A percentile compares a stretch with the other conserved stretches of the same genome.
These are phyloP conservation scores for Lagria hirta DNA, from an alignment of 2,888 invertebrate species.

Conservation along the genomic window DNA sequence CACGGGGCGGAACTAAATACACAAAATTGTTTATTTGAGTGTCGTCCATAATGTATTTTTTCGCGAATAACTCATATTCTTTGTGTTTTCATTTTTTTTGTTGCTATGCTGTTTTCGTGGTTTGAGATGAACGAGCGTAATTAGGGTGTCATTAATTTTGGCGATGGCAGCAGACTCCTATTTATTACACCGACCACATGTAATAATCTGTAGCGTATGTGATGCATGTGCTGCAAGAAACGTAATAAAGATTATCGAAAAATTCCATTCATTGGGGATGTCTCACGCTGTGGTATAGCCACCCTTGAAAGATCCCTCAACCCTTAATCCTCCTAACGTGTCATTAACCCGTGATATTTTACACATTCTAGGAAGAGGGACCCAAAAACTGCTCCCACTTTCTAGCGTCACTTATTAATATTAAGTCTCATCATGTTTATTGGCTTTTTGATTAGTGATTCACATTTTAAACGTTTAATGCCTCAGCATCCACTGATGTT, in stretches of 20 bases:
- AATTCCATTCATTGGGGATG: constrained; percentile 28
- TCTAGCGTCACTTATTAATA: too few relatives aligned
- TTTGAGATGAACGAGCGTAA: constrained; percentile 29
- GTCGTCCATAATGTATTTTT: constrained; percentile 14
- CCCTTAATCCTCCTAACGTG: background rate
- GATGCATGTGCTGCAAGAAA: constrained; percentile 28
- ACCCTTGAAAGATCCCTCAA: too few relatives aligned
- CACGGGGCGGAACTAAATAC: constrained; percentile 17
- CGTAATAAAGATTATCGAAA: constrained; percentile 33
- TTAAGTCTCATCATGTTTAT: too few relatives aligned
- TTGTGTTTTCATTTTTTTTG: constrained; percentile 10
- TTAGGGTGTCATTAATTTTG: constrained; percentile 34
- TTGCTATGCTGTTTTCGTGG: constrained; percentile 9
- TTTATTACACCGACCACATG: constrained; percentile 32
- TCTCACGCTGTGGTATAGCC: constrained; percentile 8
- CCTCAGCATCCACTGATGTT: too few relatives aligned
- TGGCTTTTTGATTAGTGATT: too few relatives aligned
- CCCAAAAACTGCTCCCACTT: too few relatives aligned
- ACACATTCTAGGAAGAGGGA: too few relatives aligned
- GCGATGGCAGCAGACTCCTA: constrained; percentile 30
- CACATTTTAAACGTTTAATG: too few relatives aligned
- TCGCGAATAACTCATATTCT: constrained; percentile 10
- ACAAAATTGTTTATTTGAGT: constrained; percentile 14
- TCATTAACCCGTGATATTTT: background rate
- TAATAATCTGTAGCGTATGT: constrained; percentile 30